Base-by-base conservation (phyloP, 2,888 invertebrate species). In the Phengaris arion region DNA sequence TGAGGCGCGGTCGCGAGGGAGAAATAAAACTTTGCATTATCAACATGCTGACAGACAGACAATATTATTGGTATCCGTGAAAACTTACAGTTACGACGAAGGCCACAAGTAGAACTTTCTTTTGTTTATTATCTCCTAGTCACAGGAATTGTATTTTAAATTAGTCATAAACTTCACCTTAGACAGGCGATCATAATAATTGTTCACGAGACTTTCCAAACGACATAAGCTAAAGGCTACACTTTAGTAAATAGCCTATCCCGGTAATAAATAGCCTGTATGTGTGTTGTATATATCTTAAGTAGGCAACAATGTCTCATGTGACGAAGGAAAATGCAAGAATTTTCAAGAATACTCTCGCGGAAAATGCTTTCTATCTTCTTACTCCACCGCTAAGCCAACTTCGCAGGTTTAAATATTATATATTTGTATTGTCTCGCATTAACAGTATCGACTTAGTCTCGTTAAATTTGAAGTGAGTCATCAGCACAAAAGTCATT, bases 21-120 rank as follows among this genome's bases (percentile, higher is more conserved):
- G 52, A 2, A 48, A 51, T 51, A 22, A 15, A 70, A 70, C 70
- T 70, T 70, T 70, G 15, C 69, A 70, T 70, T 70, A 70, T 22
- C 70, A 64, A 51, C 70, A 52, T 22, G 70, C 51, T 22, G 22
- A 51, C 48, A 51, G 70, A 51, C 48, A 51, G n/a, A 48, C n/a
- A 69, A 5, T 69, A 69, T 69, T 69, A 68, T 68, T 45, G 46
- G n/a, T 46, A 69, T 48, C 15, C 48, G 69, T 48, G 5, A 69
- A 69, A 64, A 64, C 35, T 64, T 64, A 64, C 64, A 59, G 59
- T 22, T 22, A 64, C 13, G 12, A 64, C 64, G 35, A 64, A 64
- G 64, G 35, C 35, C 6, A 64, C 45, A 64, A 64, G 2, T 12
- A 35, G 12, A 64, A 64, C 35, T 64, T 64, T 64, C 35, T 13